Evolutionary conservation across 1,140 invertebrate species (phyloP).

Genomic region (Orius insidiosus): DNA sequence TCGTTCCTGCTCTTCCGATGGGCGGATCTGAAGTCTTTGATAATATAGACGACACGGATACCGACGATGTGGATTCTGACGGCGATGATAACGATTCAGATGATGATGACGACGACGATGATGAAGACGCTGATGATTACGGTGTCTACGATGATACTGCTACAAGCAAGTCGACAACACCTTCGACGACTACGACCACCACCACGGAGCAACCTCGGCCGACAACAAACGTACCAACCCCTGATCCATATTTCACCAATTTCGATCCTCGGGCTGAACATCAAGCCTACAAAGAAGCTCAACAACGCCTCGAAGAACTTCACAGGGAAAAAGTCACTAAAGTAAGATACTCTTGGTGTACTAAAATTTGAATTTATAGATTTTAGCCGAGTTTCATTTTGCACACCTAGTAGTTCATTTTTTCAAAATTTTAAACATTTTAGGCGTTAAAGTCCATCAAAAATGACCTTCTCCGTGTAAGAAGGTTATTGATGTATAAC

Average conservation of each 20-base stretch:
- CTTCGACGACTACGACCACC: conserved; percentile 32
- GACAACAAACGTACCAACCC: conserved; percentile 37
- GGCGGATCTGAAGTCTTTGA: conserved; percentile 27
- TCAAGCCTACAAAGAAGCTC: conserved; percentile 75
- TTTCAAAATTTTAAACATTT: too few species aligned
- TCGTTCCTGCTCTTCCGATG: conserved; percentile 16
- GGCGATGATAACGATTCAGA: conserved; percentile 34
- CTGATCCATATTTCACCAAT: conserved; percentile 87
- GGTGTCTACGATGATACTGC: conserved; percentile 29
- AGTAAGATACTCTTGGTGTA: conserved; percentile 33
- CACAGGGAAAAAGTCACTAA: conserved; percentile 81
- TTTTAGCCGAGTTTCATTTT: too few species aligned
- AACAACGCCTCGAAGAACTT: conserved; percentile 79
- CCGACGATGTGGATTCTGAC: conserved; percentile 35
- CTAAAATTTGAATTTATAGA: too few species aligned
- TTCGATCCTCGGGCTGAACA: conserved; percentile 89
- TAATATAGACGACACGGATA: conserved; percentile 20
- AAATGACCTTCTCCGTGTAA: too few species aligned
- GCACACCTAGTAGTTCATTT: too few species aligned
- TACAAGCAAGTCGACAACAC: conserved; percentile 25
- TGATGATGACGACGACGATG: conserved; percentile 30
- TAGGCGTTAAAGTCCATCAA: too few species aligned
- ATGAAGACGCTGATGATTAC: conserved; percentile 39
- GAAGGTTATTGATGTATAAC: too few species aligned
- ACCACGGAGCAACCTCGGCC: conserved; percentile 27